These are phyloP conservation scores for Microctenopoma steveboyesi DNA, from an alignment of 2,797 vertebrate species.

Conservation along the genomic window DNA sequence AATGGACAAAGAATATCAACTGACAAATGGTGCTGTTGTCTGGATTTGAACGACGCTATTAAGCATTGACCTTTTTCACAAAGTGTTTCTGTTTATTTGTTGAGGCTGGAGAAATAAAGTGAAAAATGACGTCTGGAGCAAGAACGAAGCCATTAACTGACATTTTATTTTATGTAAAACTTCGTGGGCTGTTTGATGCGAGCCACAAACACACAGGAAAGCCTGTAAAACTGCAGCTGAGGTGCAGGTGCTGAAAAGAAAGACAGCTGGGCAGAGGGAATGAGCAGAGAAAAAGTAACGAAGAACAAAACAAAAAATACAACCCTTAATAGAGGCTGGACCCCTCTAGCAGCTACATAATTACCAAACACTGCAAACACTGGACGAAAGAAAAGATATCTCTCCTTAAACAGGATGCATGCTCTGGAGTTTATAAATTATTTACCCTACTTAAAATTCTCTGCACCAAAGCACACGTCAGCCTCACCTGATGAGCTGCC, in stretches of 20 bases:
- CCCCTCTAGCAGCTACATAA: constrained; percentile 51
- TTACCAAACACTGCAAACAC: constrained; percentile 60
- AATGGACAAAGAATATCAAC: constrained; percentile 10
- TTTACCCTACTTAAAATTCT: constrained; percentile 67
- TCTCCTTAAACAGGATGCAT: constrained; percentile 56
- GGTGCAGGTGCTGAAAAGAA: constrained; percentile 3
- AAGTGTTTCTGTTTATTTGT: not conserved
- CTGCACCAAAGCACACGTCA: constrained; percentile 59
- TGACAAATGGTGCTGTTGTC: constrained; percentile 10
- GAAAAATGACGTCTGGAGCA: not conserved
- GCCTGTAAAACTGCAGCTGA: constrained; percentile 53
- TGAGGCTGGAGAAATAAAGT: not conserved
- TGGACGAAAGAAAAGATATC: constrained; percentile 41
- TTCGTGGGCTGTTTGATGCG: constrained; percentile 63
- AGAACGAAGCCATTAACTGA: not conserved
- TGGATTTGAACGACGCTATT: constrained; percentile 12
- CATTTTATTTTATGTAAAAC: constrained; percentile 38
- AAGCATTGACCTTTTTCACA: constrained; percentile 21
- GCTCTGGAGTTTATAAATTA: constrained; percentile 60
- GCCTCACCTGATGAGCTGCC: constrained; percentile 56
- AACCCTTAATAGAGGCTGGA: constrained; percentile 72
- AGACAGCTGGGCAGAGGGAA: constrained; percentile 41
- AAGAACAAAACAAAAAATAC: constrained; percentile 11
- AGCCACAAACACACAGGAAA: constrained; percentile 55
- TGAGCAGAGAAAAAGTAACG: constrained; percentile 20